Conservation (phyloP, 2,113 vertebrate genomes). For the Morone chrysops region DNA sequence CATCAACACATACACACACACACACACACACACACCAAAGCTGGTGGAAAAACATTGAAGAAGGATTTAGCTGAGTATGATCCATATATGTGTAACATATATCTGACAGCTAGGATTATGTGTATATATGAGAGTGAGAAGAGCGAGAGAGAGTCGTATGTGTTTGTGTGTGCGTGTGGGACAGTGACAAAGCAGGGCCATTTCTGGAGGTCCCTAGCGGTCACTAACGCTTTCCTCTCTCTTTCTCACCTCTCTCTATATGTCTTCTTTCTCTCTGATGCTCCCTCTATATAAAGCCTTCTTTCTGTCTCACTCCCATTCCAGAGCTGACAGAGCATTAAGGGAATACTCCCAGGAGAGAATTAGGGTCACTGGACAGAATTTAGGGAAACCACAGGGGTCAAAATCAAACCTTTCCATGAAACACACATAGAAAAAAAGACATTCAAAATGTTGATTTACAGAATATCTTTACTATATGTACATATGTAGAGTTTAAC, state of each 20-base stretch:
- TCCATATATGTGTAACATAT: constrained; percentile 70
- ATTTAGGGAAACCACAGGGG: constrained; percentile 12
- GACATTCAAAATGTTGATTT: background rate
- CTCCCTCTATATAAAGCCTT: constrained; percentile 17
- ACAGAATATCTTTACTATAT: background rate
- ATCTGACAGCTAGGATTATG: constrained; percentile 77
- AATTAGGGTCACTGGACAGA: constrained; percentile 48
- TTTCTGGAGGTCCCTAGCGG: constrained; percentile 62
- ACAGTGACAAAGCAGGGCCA: constrained; percentile 74
- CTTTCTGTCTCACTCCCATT: background rate
- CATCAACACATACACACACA: constrained; percentile 28
- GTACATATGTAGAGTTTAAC: background rate
- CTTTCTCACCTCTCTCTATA: constrained; percentile 26
- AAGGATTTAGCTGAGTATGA: constrained; percentile 71
- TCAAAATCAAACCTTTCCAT: constrained; percentile 11
- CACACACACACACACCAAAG: constrained; percentile 4
- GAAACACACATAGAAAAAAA: background rate
- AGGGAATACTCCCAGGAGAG: constrained; percentile 24
- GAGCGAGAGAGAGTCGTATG: background rate
- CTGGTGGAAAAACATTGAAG: constrained; percentile 44
- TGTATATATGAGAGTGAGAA: constrained; percentile 56
- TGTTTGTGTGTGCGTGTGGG: constrained; percentile 25
- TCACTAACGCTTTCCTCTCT: constrained; percentile 47
- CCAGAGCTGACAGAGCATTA: constrained; percentile 44
- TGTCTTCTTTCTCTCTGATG: constrained; percentile 24